Base-by-base conservation (phyloP, 1,140 invertebrate genomes). In the Panulirus ornatus region DNA sequence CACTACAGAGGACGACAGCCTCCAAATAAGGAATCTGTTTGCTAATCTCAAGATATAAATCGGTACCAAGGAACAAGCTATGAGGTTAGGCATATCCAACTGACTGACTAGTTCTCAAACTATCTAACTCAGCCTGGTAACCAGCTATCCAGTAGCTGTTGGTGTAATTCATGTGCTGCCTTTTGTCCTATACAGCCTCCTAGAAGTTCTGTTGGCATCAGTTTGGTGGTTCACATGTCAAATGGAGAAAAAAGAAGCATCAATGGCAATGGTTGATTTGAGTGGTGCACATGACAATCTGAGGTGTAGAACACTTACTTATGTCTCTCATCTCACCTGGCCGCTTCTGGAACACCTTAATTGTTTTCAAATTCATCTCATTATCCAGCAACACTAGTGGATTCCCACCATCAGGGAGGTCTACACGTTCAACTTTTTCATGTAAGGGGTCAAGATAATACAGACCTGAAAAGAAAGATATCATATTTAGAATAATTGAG, bases 391-490 rank as follows among this genome's bases (percentile, higher is more conserved):
- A 95, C 0, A 95, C 94, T 93, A 96, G 96, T 14, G 96, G 95
- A 93, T 98, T 97, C 78, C 96, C 96, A 0, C 96, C 97, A 44
- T 96, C 96, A 0, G 97, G 96, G n/a, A 99, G 94, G 92, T 98
- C 97, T 0, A 98, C 96, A 89, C 97, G 95, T 71, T 97, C 96
- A 36, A 99, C 96, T 92, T 98, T 97, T 93, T 99, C 98, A 93
- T 97, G 98, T 0, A 95, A 94, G 0, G 97, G 96, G 94, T 99
- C 99, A 11, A 99, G 94, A 91, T 97, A 98, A 93, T 98, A 99
- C 0, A 99, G 94, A 27, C 44, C 84, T 82, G 76, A 71, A 78
- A 82, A 91, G n/a, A 76, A 47, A 70, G 8, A 0, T 27, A 70
- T 73, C 6, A 27, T 16, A 8, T 71, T 71, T 14, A 34, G 34